Conservation (phyloP, 1,140 invertebrate genomes). For the Adoxophyes honmai region DNA sequence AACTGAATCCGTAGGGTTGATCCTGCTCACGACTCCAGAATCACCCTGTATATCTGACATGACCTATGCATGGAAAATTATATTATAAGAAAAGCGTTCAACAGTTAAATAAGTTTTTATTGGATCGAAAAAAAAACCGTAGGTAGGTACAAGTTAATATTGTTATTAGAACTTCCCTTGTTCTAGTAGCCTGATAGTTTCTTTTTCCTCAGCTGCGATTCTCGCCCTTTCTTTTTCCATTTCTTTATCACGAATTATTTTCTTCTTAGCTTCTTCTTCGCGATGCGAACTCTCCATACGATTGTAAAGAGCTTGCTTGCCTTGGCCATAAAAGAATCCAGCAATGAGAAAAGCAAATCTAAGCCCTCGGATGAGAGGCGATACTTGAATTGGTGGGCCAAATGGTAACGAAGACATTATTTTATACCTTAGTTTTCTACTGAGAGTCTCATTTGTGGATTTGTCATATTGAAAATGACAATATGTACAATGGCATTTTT, state of each 20-base stretch:
- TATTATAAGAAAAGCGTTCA: no score
- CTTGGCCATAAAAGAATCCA: slow-evolving; percentile 56
- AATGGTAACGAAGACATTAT: slow-evolving; percentile 48
- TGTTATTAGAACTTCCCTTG: slow-evolving; percentile 32
- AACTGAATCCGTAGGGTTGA: no score
- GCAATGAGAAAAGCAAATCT: slow-evolving; percentile 51
- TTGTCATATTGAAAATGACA: background rate
- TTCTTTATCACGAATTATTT: slow-evolving; percentile 51
- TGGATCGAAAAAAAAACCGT: no score
- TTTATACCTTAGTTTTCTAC: background rate
- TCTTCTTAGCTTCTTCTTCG: slow-evolving; percentile 47
- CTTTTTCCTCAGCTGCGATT: slow-evolving; percentile 50
- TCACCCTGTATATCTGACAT: no score
- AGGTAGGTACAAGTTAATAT: no score
- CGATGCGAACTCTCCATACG: slow-evolving; percentile 37
- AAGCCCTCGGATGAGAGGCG: slow-evolving; percentile 54
- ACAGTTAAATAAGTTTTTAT: no score
- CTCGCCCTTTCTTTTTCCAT: slow-evolving; percentile 44
- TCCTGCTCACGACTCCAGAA: no score
- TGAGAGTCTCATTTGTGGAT: background rate
- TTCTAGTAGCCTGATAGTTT: slow-evolving; percentile 43
- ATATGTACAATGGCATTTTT: background rate
- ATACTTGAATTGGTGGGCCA: slow-evolving; percentile 54
- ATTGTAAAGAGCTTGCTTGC: slow-evolving; percentile 46
- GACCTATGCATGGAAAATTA: no score